Percentiles rank a stretch among this genome's conserved stretches.
phyloP scores from a whole-genome alignment of 53 echinoderm and acorn worm species.

The Henricia sp. region DNA sequence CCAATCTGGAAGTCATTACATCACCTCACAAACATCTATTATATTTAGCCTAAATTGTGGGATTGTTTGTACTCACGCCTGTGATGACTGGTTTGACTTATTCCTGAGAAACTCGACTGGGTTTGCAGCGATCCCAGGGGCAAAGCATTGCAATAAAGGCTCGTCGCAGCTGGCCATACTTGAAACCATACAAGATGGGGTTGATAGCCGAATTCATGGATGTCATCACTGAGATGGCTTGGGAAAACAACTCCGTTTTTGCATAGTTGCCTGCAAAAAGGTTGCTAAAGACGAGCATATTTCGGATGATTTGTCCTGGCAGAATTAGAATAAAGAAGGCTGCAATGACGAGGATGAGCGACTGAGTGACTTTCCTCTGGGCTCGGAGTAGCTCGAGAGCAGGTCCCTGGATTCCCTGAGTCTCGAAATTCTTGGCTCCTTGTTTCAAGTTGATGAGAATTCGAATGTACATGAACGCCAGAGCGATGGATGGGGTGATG shows the following conservation, averaged over 20 bases:
- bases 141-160: conserved; percentile 20
- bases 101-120: conserved; percentile 4
- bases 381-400: conserved; percentile 35
- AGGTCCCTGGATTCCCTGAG: conserved; percentile 39
- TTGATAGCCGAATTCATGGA: conserved; percentile 8
- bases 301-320: not conserved
- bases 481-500: conserved; percentile 7
- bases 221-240: not conserved
- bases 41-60: no score
- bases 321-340: conserved; percentile 29
- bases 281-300: not conserved
- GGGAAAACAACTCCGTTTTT: not conserved
- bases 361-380: conserved; percentile 39
- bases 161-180: conserved; percentile 5
- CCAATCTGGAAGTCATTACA: no score
- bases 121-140: conserved; percentile 4
- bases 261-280: not conserved
- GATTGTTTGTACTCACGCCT: no score
- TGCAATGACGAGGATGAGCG: conserved; percentile 16
- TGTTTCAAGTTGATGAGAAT: conserved; percentile 28
- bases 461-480: conserved; percentile 28
- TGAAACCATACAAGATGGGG: conserved; percentile 27
- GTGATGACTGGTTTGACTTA: not conserved
- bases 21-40: no score
- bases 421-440: conserved; percentile 35